phyloP scores from a whole-genome alignment of 2,797 vertebrate species.

The Cyprinella venusta region DNA sequence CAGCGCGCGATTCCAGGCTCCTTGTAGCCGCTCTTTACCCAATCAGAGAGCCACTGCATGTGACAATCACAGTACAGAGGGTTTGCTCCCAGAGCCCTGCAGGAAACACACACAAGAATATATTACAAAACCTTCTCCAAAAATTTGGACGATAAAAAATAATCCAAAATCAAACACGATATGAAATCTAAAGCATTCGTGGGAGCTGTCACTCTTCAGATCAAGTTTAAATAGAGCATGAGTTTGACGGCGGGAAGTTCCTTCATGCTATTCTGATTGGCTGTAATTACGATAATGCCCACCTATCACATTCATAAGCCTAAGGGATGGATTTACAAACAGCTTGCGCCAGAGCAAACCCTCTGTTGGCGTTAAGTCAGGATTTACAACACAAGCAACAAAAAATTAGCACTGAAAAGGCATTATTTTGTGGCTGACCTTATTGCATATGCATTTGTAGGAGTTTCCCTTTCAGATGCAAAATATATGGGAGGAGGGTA shows the following conservation, averaged over 20 bases:
- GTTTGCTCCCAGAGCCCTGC: slow-evolving; percentile 95
- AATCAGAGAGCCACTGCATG: slow-evolving; percentile 98
- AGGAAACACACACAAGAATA: slow-evolving; percentile 44
- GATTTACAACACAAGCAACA: no score
- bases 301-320: background rate
- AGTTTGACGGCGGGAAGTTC: background rate
- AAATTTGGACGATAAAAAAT: background rate
- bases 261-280: background rate
- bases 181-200: background rate
- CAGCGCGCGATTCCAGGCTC: slow-evolving; percentile 97
- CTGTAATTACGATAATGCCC: background rate
- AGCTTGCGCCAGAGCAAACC: no score
- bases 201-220: no score
- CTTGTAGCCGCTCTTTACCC: slow-evolving; percentile 98
- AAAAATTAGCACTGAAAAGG: no score
- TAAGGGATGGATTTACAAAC: no score
- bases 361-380: no score
- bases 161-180: background rate
- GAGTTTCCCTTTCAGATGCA: no score
- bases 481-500: no score
- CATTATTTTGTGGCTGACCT: no score
- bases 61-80: slow-evolving; percentile 97
- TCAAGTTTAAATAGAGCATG: no score
- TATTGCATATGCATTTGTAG: no score
- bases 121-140: background rate